Evolutionary conservation across 2,888 invertebrate genomes (phyloP).

Genomic region (Onthophagus sagittarius): DNA sequence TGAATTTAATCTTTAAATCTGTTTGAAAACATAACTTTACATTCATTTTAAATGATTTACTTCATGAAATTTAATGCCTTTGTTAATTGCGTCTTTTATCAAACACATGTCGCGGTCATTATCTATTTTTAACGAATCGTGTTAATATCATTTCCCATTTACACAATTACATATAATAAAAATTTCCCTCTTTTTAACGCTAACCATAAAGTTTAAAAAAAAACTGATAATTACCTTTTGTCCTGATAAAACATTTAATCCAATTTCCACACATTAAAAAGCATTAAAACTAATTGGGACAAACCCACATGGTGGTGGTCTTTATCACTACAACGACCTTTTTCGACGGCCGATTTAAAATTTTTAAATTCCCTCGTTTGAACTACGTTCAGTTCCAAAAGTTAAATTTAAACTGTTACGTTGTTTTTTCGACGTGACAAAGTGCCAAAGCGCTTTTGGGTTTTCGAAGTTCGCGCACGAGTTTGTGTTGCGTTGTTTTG

Average conservation of each 20-base stretch:
- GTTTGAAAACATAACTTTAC: too few species aligned
- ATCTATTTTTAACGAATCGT: too few species aligned
- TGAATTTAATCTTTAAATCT: too few species aligned
- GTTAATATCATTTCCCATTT: too few species aligned
- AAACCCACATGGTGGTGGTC: not conserved
- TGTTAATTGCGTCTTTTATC: too few species aligned
- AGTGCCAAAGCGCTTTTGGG: not conserved
- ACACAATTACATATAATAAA: not conserved
- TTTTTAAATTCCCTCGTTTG: not conserved
- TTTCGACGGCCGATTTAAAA: not conserved
- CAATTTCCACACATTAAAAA: not conserved
- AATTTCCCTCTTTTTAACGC: not conserved
- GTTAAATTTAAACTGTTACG: constrained; percentile 8
- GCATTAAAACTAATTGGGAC: not conserved
- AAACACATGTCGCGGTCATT: too few species aligned
- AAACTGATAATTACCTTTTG: not conserved
- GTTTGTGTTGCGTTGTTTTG: not conserved
- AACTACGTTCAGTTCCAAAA: constrained; percentile 8
- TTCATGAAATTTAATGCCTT: too few species aligned
- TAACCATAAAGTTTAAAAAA: not conserved
- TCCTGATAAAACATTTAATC: not conserved
- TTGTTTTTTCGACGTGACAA: not conserved
- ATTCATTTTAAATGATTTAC: too few species aligned
- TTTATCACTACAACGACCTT: not conserved
- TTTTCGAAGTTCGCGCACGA: not conserved